Percentiles rank a stretch among this genome's conserved stretches.
These are phyloP conservation scores for Kradibia gibbosae DNA, from an alignment of 1,140 invertebrate genomes.

Conservation along the genomic window DNA sequence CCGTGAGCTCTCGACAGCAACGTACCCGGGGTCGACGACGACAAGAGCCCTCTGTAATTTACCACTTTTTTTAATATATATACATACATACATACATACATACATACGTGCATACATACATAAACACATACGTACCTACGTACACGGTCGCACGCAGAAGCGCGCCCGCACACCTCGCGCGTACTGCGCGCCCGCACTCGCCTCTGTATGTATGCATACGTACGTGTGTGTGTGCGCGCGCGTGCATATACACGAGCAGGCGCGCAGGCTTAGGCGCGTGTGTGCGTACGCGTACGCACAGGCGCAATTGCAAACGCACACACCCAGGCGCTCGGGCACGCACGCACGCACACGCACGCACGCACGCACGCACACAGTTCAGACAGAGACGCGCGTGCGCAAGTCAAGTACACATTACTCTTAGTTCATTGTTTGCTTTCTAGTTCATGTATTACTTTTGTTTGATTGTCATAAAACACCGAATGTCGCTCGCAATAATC, in stretches of 20 bases:
- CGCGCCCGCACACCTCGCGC: background rate
- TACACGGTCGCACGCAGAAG: background rate
- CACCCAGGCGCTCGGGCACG: too few species aligned
- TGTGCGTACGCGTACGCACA: background rate
- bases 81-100: background rate
- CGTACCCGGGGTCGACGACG: constrained; percentile 58
- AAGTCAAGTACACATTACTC: too few species aligned
- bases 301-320: too few species aligned
- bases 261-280: background rate
- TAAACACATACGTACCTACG: constrained; percentile 3
- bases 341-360: too few species aligned
- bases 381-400: too few species aligned
- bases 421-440: too few species aligned
- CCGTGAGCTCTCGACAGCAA: constrained; percentile 63
- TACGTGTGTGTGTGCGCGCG: background rate
- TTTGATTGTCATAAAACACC: too few species aligned
- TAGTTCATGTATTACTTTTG: too few species aligned
- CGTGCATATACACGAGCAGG: background rate
- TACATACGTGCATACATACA: constrained; percentile 6
- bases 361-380: too few species aligned
- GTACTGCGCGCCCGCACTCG: background rate
- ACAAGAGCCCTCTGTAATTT: constrained; percentile 45
- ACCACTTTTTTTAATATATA: constrained; percentile 29
- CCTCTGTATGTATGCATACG: too few species aligned
- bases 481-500: too few species aligned